Evolutionary conservation across 2,888 invertebrate genomes (phyloP).

Genomic region (Anticlea derivata): DNA sequence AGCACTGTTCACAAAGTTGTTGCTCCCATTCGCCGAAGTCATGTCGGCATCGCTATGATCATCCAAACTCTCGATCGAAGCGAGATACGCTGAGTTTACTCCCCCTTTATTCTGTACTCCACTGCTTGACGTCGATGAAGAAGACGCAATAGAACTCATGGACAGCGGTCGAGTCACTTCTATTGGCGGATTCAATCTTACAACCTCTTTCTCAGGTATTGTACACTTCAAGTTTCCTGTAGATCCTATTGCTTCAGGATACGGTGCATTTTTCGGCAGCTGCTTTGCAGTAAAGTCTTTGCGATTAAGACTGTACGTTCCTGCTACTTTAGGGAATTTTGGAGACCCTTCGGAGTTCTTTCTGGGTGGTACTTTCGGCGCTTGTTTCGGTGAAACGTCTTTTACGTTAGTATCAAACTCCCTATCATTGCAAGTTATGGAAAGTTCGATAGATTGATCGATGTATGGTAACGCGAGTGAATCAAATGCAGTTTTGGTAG

Average conservation of each 20-base stretch:
- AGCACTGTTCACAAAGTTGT: conserved; percentile 69
- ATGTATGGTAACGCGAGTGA: conserved; percentile 75
- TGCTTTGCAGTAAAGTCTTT: conserved; percentile 70
- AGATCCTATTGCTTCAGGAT: conserved; percentile 71
- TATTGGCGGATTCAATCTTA: conserved; percentile 79
- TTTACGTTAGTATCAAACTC: conserved; percentile 78
- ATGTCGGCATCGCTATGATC: conserved; percentile 90
- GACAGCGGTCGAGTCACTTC: conserved; percentile 88
- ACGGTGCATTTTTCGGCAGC: conserved; percentile 62
- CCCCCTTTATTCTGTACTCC: conserved; percentile 86
- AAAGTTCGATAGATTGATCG: conserved; percentile 77
- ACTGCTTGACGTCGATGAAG: conserved; percentile 86
- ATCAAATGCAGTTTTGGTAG: conserved; percentile 74
- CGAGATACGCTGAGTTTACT: conserved; percentile 90
- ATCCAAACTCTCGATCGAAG: conserved; percentile 94
- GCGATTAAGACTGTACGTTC: conserved; percentile 70
- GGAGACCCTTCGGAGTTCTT: conserved; percentile 54
- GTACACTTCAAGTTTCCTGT: conserved; percentile 71
- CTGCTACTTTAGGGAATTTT: conserved; percentile 59
- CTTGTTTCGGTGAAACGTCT: conserved; percentile 65
- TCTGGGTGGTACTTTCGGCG: conserved; percentile 48
- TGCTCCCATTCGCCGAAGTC: conserved; percentile 73
- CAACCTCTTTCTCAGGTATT: conserved; percentile 69
- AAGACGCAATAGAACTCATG: conserved; percentile 90
- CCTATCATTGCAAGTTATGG: conserved; percentile 78